These are phyloP conservation scores for Crioceris asparagi DNA, from an alignment of 2,888 invertebrate genomes.

Conservation along the genomic window DNA sequence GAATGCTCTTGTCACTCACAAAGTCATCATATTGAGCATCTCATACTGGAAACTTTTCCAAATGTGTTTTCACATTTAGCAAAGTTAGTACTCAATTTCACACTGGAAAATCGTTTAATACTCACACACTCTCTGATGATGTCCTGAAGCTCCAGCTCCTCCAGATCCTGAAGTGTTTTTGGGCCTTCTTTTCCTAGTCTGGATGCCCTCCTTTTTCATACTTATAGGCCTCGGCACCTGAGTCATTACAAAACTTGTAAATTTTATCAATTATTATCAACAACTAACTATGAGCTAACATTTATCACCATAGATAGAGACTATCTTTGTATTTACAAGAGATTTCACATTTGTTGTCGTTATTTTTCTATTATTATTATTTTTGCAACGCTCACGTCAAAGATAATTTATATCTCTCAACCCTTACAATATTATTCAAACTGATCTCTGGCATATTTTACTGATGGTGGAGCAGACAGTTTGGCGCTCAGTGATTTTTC, in stretches of 20 bases:
- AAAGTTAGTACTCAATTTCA: too few species aligned
- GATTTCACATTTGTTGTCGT: slow-evolving; percentile 24
- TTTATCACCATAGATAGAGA: too few species aligned
- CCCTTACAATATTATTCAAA: slow-evolving; percentile 17
- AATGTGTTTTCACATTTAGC: too few species aligned
- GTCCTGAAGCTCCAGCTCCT: slow-evolving; percentile 12
- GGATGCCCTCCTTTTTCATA: slow-evolving; percentile 99
- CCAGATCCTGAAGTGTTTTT: slow-evolving; percentile 39
- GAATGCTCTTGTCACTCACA: too few species aligned
- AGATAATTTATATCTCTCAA: slow-evolving; percentile 24
- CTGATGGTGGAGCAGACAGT: too few species aligned
- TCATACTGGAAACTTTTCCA: too few species aligned
- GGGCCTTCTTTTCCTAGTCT: slow-evolving; percentile 90
- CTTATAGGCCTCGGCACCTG: slow-evolving; percentile 90
- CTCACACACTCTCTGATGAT: slow-evolving; percentile 21
- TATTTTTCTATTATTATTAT: slow-evolving; percentile 22
- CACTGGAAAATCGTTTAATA: slow-evolving; percentile 1
- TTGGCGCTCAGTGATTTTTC: too few species aligned
- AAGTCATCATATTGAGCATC: too few species aligned
- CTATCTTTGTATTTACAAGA: slow-evolving; percentile 32
- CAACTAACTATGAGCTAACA: too few species aligned
- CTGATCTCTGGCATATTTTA: too few species aligned
- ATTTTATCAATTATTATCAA: too few species aligned
- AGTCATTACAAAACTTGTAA: slow-evolving; percentile 23
- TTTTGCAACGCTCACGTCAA: too few species aligned